phyloP scores from a whole-genome alignment of 2,888 invertebrate genomes.

The Hartigia nigra region DNA sequence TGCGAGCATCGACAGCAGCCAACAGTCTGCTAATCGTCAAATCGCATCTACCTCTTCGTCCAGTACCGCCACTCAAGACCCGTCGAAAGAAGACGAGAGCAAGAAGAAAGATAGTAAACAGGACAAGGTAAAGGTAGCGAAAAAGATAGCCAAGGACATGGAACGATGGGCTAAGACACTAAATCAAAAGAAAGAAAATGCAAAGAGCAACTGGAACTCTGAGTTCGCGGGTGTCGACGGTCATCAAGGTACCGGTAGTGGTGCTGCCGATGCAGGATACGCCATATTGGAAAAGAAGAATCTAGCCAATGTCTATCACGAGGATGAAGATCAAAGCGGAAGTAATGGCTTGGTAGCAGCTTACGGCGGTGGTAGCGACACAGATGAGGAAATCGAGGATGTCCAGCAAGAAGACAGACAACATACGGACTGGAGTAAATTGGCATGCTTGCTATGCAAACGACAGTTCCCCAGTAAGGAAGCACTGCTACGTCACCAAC shows the following conservation, averaged over 20 bases:
- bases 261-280: slow-evolving; percentile 93
- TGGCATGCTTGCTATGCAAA: slow-evolving; percentile 95
- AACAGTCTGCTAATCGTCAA: slow-evolving; percentile 25
- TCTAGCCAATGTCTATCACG: slow-evolving; percentile 51
- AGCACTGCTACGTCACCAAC: slow-evolving; percentile 89
- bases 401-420: slow-evolving; percentile 66
- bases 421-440: slow-evolving; percentile 84
- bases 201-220: slow-evolving; percentile 62
- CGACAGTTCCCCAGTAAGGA: slow-evolving; percentile 92
- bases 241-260: slow-evolving; percentile 69
- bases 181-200: slow-evolving; percentile 91
- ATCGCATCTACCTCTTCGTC: slow-evolving; percentile 32
- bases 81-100: slow-evolving; percentile 71
- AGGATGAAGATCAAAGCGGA: slow-evolving; percentile 58
- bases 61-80: slow-evolving; percentile 48
- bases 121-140: slow-evolving; percentile 96
- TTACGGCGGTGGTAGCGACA: slow-evolving; percentile 81
- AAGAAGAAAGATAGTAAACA: slow-evolving; percentile 82
- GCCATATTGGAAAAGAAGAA: slow-evolving; percentile 87
- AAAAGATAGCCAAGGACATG: slow-evolving; percentile 97
- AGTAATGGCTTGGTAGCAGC: slow-evolving; percentile 77
- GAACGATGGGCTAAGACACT: slow-evolving; percentile 96
- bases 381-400: slow-evolving; percentile 78
- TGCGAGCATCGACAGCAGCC: slow-evolving; percentile 47
- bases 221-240: slow-evolving; percentile 55